Conservation (phyloP, 2,888 invertebrate genomes). For the Lordiphosa andalusiaca region DNA sequence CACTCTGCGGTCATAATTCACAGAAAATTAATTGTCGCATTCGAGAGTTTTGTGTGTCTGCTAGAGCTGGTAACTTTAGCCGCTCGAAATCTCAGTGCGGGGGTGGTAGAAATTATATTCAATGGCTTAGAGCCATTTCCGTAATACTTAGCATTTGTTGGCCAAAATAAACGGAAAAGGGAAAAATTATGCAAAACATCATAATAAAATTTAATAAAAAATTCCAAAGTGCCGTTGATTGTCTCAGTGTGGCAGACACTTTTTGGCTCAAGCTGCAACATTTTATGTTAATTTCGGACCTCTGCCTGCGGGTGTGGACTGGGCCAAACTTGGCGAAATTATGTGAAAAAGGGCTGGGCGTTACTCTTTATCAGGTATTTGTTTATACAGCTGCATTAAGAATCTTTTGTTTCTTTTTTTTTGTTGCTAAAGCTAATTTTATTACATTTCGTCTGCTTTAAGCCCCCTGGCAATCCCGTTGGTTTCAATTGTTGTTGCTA, state of each 20-base stretch:
- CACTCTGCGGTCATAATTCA: slow-evolving; percentile 68
- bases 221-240: slow-evolving; percentile 41
- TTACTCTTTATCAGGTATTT: slow-evolving; percentile 61
- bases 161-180: background rate
- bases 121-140: slow-evolving; percentile 1
- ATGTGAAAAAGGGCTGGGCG: slow-evolving; percentile 40
- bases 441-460: slow-evolving; percentile 48
- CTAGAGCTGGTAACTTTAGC: slow-evolving; percentile 11
- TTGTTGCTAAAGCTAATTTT: slow-evolving; percentile 51
- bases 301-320: background rate
- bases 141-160: slow-evolving; percentile 17
- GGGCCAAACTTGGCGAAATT: slow-evolving; percentile 16
- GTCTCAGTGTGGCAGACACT: slow-evolving; percentile 29
- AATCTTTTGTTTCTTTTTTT: background rate
- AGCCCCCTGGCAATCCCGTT: slow-evolving; percentile 18
- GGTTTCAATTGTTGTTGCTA: slow-evolving; percentile 27
- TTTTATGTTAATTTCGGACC: slow-evolving; percentile 61
- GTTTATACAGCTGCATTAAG: slow-evolving; percentile 61
- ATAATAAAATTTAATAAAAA: slow-evolving; percentile 69
- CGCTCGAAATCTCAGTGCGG: slow-evolving; percentile 11
- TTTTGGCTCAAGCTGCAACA: slow-evolving; percentile 38
- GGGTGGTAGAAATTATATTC: slow-evolving; percentile 29
- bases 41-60: slow-evolving; percentile 45
- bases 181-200: slow-evolving; percentile 68
- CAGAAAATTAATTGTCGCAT: slow-evolving; percentile 70